A percentile compares a stretch with the other conserved stretches of the same genome.
Evolutionary conservation across 2,113 vertebrate species (phyloP).

Genomic region (Myanophis thanlyinensis): DNA sequence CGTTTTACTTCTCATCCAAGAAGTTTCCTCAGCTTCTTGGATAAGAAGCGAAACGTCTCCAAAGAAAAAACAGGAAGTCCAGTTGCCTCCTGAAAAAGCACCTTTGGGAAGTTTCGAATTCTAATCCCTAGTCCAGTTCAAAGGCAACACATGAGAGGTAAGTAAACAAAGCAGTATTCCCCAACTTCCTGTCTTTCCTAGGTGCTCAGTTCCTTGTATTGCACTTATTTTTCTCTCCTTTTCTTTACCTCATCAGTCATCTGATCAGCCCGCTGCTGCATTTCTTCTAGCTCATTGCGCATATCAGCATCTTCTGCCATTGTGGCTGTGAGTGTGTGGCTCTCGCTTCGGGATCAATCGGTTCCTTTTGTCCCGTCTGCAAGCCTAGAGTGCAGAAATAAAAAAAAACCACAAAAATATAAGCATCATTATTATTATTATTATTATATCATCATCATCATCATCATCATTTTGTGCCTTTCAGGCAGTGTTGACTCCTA

Average conservation of each 20-base stretch:
- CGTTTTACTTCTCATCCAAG: too few relatives aligned
- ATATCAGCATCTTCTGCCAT: conserved; percentile 98
- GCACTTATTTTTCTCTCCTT: background rate
- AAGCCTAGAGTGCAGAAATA: conserved; percentile 67
- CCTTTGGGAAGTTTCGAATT: background rate
- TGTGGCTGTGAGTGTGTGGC: conserved; percentile 71
- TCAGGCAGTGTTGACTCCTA: background rate
- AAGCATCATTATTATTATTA: background rate
- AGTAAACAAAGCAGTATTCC: background rate
- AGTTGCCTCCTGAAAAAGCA: too few relatives aligned
- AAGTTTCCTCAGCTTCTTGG: too few relatives aligned
- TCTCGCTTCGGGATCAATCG: conserved; percentile 67
- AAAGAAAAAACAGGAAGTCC: too few relatives aligned
- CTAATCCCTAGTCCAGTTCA: background rate
- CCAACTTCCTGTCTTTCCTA: background rate
- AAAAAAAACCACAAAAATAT: conserved; percentile 31
- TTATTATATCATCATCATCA: too few relatives aligned
- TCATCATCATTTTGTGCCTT: background rate
- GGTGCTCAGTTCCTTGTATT: background rate
- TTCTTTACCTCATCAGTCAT: conserved; percentile 91
- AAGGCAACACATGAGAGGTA: background rate
- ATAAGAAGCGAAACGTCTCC: too few relatives aligned
- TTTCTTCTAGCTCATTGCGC: conserved; percentile 99
- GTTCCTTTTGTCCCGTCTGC: conserved; percentile 49
- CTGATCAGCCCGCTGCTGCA: conserved; percentile 97